Conservation (phyloP, 2,888 invertebrate genomes). For the Eilema caniola region DNA sequence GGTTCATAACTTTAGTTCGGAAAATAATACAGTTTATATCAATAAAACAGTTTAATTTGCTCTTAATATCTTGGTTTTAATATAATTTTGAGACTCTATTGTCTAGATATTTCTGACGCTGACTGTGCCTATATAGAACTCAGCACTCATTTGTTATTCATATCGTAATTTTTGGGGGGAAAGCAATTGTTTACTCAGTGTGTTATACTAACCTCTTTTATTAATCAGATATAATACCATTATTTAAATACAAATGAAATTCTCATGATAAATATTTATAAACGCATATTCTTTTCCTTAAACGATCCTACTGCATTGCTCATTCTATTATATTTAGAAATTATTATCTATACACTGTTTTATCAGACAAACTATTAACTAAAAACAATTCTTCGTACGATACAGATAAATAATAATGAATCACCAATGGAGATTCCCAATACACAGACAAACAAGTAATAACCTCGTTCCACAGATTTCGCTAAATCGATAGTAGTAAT, state of each 20-base stretch:
- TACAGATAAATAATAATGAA: constrained; percentile 48
- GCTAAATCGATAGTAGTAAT: constrained; percentile 43
- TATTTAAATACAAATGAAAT: neutral
- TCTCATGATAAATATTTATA: neutral
- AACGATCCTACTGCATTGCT: neutral
- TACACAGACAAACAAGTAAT: constrained; percentile 13
- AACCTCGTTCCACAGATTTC: constrained; percentile 33
- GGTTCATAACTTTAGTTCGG: no score
- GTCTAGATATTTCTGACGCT: no score
- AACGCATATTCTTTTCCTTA: neutral
- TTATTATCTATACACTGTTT: constrained; percentile 15
- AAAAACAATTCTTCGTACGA: constrained; percentile 56
- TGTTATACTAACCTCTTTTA: neutral
- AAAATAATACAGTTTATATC: no score
- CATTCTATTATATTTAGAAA: constrained; percentile 14
- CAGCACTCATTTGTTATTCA: neutral
- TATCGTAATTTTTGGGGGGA: neutral
- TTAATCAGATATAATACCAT: neutral
- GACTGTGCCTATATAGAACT: no score
- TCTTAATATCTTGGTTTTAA: no score
- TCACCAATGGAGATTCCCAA: constrained; percentile 55
- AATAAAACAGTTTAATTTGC: no score
- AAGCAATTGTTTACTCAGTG: neutral
- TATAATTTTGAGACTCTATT: no score
- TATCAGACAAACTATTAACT: constrained; percentile 28